phyloP scores from a whole-genome alignment of 2,113 vertebrate species.

The Siphamia tubifer region DNA sequence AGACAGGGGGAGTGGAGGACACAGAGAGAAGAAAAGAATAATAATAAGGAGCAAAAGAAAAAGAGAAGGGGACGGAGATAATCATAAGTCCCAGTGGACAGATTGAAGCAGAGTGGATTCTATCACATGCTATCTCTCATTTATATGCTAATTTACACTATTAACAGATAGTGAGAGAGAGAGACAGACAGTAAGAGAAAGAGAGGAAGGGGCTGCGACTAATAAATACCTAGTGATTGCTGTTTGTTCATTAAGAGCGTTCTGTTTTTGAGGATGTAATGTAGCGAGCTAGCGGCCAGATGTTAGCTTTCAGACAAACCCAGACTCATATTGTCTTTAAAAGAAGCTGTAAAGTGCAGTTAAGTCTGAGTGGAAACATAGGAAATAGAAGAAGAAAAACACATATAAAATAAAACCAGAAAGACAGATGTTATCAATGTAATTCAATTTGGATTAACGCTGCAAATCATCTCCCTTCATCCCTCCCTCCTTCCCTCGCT shows the following conservation, averaged over 20 bases:
- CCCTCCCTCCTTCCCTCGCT: constrained; percentile 24
- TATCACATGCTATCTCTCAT: constrained; percentile 71
- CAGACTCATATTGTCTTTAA: neutral
- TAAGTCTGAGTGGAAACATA: constrained; percentile 29
- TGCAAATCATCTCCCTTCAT: constrained; percentile 60
- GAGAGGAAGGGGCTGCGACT: constrained; percentile 23
- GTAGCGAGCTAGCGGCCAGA: neutral
- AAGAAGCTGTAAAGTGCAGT: neutral
- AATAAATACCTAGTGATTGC: constrained; percentile 59
- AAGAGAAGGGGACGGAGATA: constrained; percentile 53
- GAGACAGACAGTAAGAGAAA: constrained; percentile 6
- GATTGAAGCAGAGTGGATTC: constrained; percentile 67
- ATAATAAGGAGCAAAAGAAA: constrained; percentile 36
- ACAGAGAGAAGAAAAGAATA: constrained; percentile 22
- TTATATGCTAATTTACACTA: constrained; percentile 77
- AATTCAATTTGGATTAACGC: constrained; percentile 72
- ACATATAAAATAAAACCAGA: constrained; percentile 46
- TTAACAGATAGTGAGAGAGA: constrained; percentile 47
- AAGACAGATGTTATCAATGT: constrained; percentile 54
- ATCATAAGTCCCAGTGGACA: constrained; percentile 72
- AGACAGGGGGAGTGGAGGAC: neutral
- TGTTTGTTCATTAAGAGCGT: constrained; percentile 60
- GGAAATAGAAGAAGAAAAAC: constrained; percentile 35
- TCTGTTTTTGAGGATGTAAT: constrained; percentile 30
- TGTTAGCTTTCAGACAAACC: constrained; percentile 10